Base-by-base conservation (phyloP, 2,888 invertebrate species). In the Drosophila histrio region DNA sequence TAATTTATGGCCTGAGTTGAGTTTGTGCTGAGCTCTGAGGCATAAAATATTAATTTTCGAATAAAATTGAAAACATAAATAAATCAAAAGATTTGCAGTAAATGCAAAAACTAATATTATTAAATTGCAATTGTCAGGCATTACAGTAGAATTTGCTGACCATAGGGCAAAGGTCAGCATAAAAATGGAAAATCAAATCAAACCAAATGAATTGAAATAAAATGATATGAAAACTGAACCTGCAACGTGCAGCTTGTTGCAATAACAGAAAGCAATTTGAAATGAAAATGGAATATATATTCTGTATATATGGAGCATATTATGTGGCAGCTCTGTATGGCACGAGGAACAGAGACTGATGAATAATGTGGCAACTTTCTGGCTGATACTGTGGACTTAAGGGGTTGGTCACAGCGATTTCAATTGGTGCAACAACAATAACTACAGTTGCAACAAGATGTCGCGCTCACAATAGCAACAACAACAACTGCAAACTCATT, bases 81-180 rank as follows among this genome's bases (percentile, higher is more conserved):
- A 61, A 60, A 52, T 59, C 54, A 34, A 34, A 44, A 56, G 36
- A 54, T 69, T 34, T 79, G 74, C 77, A 54, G 30, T 32, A 66
- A 71, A 43, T 72, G 65, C 74, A 64, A 67, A 82, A 82, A 77
- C 85, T 75, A 82, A 82, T 82, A 71, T 69, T 60, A 79, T 85
- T 76, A 60, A 63, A 79, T 58, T 68, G 8, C 9, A 36, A 41
- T 43, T 39, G 46, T 34, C 46, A 46, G 34, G 19, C 15, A 46
- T 13, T 26, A 13, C 17, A 8, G 15, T 39, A 8, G 30, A 38
- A 41, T 30, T 5, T 32, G 30, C 9, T 22, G 47, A 15, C 26
- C 39, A 43, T 58, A 69, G 61, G 43, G 11, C 47, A 63, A 66
- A 72, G 70, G 82, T 81, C 82, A 81, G 85, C 85, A 77, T n/a